Evolutionary conservation across 2,888 invertebrate genomes (phyloP), one percentile per base, ranked within the genome.

Genomic region (Terebella lapidaria): DNA sequence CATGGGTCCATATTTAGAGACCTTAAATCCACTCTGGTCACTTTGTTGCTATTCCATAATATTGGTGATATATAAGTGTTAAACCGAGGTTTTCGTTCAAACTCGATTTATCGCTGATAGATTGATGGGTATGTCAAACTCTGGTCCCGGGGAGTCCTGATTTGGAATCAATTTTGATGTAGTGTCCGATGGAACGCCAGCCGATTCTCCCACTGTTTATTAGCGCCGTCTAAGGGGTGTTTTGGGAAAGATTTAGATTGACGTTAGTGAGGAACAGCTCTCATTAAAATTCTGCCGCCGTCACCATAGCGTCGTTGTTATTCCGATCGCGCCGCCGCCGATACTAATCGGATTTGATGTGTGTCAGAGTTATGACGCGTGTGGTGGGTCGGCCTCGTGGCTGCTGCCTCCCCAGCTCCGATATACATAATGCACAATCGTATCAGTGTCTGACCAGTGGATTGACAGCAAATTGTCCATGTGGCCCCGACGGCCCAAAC

Each of bases 401-500:
- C 42, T n/a, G 42, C 42, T n/a, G 10, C 10, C 10, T 10, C 42
- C 42, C 42, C 42, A 15, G 42, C n/a, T 35, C 42, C 10, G 56
- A 59, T 59, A 55, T 59, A 46, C 59, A 61, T 61, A 51, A 51
- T 59, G 56, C 61, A 45, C 52, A 27, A 35, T 24, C 29, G 51
- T 30, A 49, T 47, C 53, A 51, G 18, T 53, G 15, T 25, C 54
- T 55, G 55, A 35, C 61, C 27, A 30, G 52, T n/a, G 47, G 58
- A 57, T 60, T 60, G 63, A 60, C 63, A 54, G 57, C 46, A 29
- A 57, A 63, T 63, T 60, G 63, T 63, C 63, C 28, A 47, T 27
- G 5, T 57, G n/a, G 25, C 58, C 58, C 52, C 51, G 55, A 27
- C 28, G 53, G 5, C 53, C 26, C 10, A 49, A 24, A 10, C 49